phyloP scores from a whole-genome alignment of 2,888 invertebrate genomes.

The Cecidostiba fungosa region DNA sequence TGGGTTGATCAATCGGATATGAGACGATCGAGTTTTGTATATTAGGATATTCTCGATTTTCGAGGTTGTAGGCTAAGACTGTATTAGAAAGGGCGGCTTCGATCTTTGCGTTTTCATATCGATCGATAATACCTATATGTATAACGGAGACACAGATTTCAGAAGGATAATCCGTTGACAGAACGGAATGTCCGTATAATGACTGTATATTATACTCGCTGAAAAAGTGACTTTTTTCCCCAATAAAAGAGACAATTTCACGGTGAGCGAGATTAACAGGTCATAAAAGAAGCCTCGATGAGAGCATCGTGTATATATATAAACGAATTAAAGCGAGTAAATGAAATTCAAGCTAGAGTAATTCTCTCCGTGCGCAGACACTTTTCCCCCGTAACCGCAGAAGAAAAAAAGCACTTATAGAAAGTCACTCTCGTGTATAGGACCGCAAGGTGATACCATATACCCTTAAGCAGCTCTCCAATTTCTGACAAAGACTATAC shows the following conservation, averaged over 20 bases:
- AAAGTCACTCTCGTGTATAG: neutral
- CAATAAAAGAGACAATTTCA: neutral
- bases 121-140: too few species aligned
- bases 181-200: neutral
- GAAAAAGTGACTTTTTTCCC: neutral
- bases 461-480: constrained; percentile 7
- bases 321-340: neutral
- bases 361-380: neutral
- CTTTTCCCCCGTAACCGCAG: neutral
- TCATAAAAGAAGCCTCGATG: neutral
- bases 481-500: neutral
- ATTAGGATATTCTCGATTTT: neutral
- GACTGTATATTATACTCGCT: neutral
- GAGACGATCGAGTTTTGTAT: neutral
- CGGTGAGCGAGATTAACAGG: neutral
- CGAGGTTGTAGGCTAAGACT: neutral
- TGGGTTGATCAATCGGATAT: neutral
- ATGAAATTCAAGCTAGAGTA: neutral
- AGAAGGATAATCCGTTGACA: too few species aligned
- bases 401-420: neutral
- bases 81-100: neutral
- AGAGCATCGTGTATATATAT: too few species aligned
- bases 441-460: neutral
- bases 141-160: too few species aligned
- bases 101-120: too few species aligned